Base-by-base conservation (phyloP, 2,113 vertebrate genomes). In the Nycticebus coucang region DNA sequence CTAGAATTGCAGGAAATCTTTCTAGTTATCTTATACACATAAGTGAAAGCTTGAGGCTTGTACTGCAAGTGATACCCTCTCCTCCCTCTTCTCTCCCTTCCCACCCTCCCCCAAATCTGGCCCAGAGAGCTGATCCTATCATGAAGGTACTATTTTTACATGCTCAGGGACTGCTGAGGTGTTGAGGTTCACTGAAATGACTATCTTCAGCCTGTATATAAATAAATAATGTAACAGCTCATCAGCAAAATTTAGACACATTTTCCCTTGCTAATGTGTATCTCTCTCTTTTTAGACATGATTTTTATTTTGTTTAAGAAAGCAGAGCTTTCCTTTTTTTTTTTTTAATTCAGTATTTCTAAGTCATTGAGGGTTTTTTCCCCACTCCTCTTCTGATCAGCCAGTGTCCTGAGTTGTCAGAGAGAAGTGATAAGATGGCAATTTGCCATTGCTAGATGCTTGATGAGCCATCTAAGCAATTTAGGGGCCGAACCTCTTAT, bases 291-390 rank as follows among this genome's bases (percentile, higher is more conserved):
- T 92, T 78, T 80, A 74, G 28, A 37, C 2, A 1, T 78, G 24
- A 8, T 41, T 94, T 91, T 91, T 66, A n/a, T 92, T 87, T 89
- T 93, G 60, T 85, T 87, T 87, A 50, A 66, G 85, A 90, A 83
- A 8, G 9, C 26, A 37, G 35, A 33, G 5, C 28, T n/a, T 88
- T 74, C 14, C 18, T n/a, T 45, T 71, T n/a, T 53, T 35, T 80
- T 75, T 59, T 68, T 45, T 35, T 84, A 84, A 74, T 79, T 64
- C n/a, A 57, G 89, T 45, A 75, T 96, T 81, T 93, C 79, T 69
- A 53, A 7, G 26, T 89, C 33, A 30, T 77, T 95, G 84, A 53
- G 11, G 53, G 45, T 17, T 57, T 82, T 79, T 57, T 22, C 33
- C 69, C 79, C 7, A 8, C 6, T 45, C 66, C n/a, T 95, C 10